Base-by-base conservation (phyloP, 2,888 invertebrate genomes). In the Gandaritis pyraliata region DNA sequence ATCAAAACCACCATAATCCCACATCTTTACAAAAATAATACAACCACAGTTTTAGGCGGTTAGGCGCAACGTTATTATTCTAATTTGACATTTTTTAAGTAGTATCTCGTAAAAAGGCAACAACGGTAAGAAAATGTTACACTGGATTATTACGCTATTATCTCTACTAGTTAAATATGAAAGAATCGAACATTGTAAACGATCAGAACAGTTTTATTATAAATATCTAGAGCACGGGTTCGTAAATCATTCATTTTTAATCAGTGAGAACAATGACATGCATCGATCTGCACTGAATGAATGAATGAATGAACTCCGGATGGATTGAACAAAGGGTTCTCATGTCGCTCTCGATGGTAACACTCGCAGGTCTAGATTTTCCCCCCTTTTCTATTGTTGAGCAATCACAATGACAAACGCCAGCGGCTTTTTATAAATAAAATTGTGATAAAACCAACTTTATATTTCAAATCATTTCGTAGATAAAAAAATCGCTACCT, bases 21-120 rank as follows among this genome's bases (percentile, higher is more conserved):
- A 63, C 69, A 75, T 77, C 78, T 77, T 77, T 73, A 74, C 76
- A 77, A 76, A 81, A 83, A 82, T 82, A 83, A 84, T 78, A 76
- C 77, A 80, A 76, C 75, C 72, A 72, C 72, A 71, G 73, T 75
- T 50, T 53, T 53, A 53, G 46, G 29, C 29, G n/a, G 48, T 52
- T 53, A 52, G 52, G 16, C n/a, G 38, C 36, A 46, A 29, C 23
- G 8, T 29, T 30, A 51, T 38, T 54, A 59, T 52, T 49, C 55
- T 51, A 64, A 65, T 65, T 53, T 64, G 61, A 64, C 61, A 65
- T 67, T 65, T 69, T 58, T 2, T 29, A 16, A n/a, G n/a, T n/a
- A n/a, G n/a, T n/a, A n/a, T n/a, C n/a, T n/a, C n/a, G n/a, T n/a
- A n/a, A n/a, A n/a, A n/a, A n/a, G n/a, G n/a, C n/a, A n/a, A n/a